Base-by-base conservation (phyloP, 37 sponge, comb jelly and placozoan species). In the Tethya wilhelma region DNA sequence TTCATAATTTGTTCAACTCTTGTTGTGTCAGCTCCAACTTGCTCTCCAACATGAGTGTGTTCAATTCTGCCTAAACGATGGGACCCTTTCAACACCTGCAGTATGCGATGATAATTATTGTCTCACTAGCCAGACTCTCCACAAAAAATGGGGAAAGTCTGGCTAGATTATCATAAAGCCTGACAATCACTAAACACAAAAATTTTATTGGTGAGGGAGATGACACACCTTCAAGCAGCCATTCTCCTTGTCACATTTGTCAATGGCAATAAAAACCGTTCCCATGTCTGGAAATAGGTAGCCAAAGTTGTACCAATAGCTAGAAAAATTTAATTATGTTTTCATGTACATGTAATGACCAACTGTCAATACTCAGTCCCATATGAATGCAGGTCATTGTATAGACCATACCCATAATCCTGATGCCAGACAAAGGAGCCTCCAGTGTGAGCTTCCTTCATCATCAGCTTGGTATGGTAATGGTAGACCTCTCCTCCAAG, bases 351-450 rank as follows among this genome's bases (percentile, higher is more conserved):
- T n/a, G n/a, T n/a, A n/a, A n/a, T n/a, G n/a, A n/a, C n/a, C n/a
- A n/a, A n/a, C n/a, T n/a, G n/a, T n/a, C n/a, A n/a, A n/a, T n/a
- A n/a, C n/a, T n/a, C n/a, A n/a, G n/a, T n/a, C n/a, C n/a, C n/a
- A n/a, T n/a, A n/a, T n/a, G n/a, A n/a, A n/a, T n/a, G n/a, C n/a
- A n/a, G n/a, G n/a, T n/a, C n/a, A n/a, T n/a, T n/a, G n/a, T n/a
- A n/a, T n/a, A n/a, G n/a, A n/a, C n/a, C 81, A 69, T 0, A 91
- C 86, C 97, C 97, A 65, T 96, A 96, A 71, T 96, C 97, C 62
- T 96, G 97, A 71, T 96, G 97, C 97, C 97, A 96, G 38, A 90
- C 97, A 82, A 90, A 93, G 20, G 89, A 79, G 9, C 97, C 97
- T 44, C 97, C 97, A 56, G 91, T 90, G 49, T 76, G 84, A 32